phyloP scores from a whole-genome alignment of 2,113 vertebrate species.

The Psittacara wagleri region DNA sequence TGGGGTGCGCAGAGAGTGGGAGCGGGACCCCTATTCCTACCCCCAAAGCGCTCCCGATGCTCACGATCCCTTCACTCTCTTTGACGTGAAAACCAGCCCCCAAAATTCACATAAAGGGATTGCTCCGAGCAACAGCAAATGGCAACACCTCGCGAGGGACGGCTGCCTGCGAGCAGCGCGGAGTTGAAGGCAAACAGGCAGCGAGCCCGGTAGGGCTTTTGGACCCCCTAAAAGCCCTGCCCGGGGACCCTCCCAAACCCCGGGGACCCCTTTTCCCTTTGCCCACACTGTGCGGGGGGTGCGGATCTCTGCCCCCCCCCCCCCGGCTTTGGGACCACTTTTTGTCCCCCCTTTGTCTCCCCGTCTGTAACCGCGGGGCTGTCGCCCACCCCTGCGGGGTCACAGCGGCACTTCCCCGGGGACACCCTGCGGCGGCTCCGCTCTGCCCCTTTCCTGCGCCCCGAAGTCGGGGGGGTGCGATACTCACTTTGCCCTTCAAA shows the following conservation, averaged over 20 bases:
- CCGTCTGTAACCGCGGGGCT: background rate
- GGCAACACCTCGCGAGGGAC: conserved; percentile 21
- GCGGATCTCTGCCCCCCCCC: background rate
- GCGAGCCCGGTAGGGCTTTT: background rate
- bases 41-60: background rate
- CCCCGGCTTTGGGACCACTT: background rate
- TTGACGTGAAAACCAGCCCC: background rate
- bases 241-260: background rate
- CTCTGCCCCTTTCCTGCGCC: background rate
- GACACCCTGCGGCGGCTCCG: background rate
- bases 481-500: conserved; percentile 36
- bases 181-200: conserved; percentile 21
- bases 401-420: background rate
- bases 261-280: background rate
- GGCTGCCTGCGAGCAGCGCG: background rate
- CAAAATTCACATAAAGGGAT: background rate
- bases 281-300: background rate
- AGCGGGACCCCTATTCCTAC: background rate
- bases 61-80: background rate
- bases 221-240: background rate
- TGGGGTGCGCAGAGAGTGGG: background rate
- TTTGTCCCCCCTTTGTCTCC: background rate
- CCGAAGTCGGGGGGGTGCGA: background rate
- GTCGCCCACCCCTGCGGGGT: background rate
- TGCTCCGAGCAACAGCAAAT: conserved; percentile 19